These are phyloP conservation scores for Speoplatyrhinus poulsoni DNA, from an alignment of 2,113 vertebrate species.

Conservation along the genomic window DNA sequence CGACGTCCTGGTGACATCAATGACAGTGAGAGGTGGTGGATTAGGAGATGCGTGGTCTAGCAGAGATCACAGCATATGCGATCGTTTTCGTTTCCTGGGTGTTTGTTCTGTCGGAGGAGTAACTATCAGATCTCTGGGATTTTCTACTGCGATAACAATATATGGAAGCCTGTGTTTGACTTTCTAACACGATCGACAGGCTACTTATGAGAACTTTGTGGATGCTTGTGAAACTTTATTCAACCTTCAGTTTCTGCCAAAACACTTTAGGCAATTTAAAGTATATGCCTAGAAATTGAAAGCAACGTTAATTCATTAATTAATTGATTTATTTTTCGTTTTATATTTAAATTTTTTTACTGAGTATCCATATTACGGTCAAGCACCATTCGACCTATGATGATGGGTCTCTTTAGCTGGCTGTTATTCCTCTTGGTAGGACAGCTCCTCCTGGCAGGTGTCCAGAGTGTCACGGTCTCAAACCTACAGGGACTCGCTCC, in stretches of 20 bases:
- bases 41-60: constrained; percentile 46
- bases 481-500: constrained; percentile 22
- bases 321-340: too few species aligned
- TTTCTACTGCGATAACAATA: neutral
- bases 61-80: constrained; percentile 28
- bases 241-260: too few species aligned
- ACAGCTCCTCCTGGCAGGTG: constrained; percentile 39
- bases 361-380: neutral
- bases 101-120: too few species aligned
- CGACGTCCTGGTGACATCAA: neutral
- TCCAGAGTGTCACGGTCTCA: constrained; percentile 41
- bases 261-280: too few species aligned
- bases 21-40: constrained; percentile 5
- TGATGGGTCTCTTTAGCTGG: constrained; percentile 39
- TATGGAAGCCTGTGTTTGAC: neutral
- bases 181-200: neutral
- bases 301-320: too few species aligned
- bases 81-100: too few species aligned
- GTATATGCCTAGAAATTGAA: too few species aligned
- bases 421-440: constrained; percentile 46
- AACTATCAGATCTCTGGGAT: constrained; percentile 15
- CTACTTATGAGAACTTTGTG: too few species aligned
- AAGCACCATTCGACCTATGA: constrained; percentile 46
- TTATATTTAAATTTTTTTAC: too few species aligned
- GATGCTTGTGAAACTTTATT: too few species aligned